phyloP scores from a whole-genome alignment of 2,113 vertebrate genomes.

The Tyto alba region DNA sequence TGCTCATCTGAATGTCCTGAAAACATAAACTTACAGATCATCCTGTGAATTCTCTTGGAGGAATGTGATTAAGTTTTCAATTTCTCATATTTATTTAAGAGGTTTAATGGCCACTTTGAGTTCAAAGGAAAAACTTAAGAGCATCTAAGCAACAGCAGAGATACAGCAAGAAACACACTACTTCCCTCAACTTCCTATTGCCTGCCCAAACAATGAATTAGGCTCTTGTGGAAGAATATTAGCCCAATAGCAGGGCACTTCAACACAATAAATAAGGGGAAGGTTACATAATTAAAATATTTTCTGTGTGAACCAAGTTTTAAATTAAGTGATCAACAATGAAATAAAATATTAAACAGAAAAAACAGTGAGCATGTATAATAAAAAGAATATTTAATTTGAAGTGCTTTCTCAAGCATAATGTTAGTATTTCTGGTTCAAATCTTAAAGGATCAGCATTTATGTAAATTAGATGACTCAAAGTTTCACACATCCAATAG shows the following conservation, averaged over 20 bases:
- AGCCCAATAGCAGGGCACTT: background rate
- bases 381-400: background rate
- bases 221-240: background rate
- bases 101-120: background rate
- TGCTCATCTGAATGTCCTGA: background rate
- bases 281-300: background rate
- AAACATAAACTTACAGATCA: background rate
- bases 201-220: background rate
- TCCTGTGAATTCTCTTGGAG: background rate
- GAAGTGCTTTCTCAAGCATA: background rate
- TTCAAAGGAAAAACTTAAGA: background rate
- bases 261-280: background rate
- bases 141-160: accelerated
- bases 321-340: background rate
- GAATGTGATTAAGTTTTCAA: background rate
- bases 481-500: background rate
- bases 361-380: background rate
- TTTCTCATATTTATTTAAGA: background rate
- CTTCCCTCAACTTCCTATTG: background rate
- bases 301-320: background rate
- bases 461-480: background rate
- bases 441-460: background rate
- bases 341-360: background rate
- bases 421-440: background rate
- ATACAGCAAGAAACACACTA: background rate